Percentiles rank a stretch among this genome's conserved stretches.
Evolutionary conservation across 2,113 vertebrate species (phyloP).

Genomic region (Miniopterus natalensis): DNA sequence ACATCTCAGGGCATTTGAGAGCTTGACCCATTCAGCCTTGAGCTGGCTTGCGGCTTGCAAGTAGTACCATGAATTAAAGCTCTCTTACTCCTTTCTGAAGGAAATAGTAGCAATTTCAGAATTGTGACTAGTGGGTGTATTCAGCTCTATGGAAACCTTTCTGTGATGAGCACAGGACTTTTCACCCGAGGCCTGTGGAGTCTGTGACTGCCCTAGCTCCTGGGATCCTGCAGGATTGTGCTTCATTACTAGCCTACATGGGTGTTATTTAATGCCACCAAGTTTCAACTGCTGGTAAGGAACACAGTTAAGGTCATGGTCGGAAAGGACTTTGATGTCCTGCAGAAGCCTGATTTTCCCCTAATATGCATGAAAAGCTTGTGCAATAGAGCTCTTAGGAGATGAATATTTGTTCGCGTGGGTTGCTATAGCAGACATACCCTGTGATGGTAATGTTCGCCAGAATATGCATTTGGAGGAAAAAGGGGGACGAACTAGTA

Average conservation of each 20-base stretch:
- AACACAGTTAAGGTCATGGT: constrained; percentile 74
- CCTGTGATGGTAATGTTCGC: constrained; percentile 58
- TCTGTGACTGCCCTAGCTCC: not conserved
- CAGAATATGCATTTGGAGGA: constrained; percentile 70
- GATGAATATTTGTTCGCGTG: constrained; percentile 76
- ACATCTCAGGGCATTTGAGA: not conserved
- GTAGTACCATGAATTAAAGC: constrained; percentile 54
- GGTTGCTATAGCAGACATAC: constrained; percentile 70
- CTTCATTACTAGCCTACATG: constrained; percentile 52
- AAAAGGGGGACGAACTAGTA: constrained; percentile 35
- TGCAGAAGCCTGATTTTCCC: constrained; percentile 73
- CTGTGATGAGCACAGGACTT: not conserved
- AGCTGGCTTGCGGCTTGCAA: not conserved
- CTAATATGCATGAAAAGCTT: constrained; percentile 77
- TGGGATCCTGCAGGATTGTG: not conserved
- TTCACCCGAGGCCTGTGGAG: not conserved
- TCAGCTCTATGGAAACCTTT: constrained; percentile 32
- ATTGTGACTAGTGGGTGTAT: constrained; percentile 22
- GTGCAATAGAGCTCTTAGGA: constrained; percentile 65
- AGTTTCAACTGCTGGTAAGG: constrained; percentile 55
- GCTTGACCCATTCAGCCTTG: not conserved
- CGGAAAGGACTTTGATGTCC: constrained; percentile 81
- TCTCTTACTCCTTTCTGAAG: constrained; percentile 44
- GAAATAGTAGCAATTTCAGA: constrained; percentile 59
- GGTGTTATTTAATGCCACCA: constrained; percentile 66